Evolutionary conservation across 1,140 invertebrate species (phyloP).

Genomic region (Scaptomyza montana): DNA sequence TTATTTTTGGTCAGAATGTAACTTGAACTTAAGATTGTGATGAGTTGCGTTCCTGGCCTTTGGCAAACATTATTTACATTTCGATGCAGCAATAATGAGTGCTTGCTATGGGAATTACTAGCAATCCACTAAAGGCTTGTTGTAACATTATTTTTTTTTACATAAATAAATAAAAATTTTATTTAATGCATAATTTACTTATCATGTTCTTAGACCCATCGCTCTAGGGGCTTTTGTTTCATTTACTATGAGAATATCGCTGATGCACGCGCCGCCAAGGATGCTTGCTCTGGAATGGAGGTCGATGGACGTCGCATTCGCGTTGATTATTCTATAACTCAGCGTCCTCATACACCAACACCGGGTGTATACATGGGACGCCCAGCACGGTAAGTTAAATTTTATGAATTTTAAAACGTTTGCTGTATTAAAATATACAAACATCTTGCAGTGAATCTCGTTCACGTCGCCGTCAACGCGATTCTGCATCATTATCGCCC

Average conservation of each 20-base stretch:
- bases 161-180: too few relatives aligned
- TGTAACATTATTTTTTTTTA: slow-evolving; percentile 45
- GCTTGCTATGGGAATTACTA: slow-evolving; percentile 38
- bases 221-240: slow-evolving; percentile 98
- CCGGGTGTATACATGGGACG: slow-evolving; percentile 99
- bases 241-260: slow-evolving; percentile 96
- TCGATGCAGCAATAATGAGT: slow-evolving; percentile 61
- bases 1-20: slow-evolving; percentile 1
- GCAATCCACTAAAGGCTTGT: slow-evolving; percentile 71
- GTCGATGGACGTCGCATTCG: slow-evolving; percentile 96
- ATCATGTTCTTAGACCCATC: slow-evolving; percentile 88
- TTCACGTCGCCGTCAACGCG: slow-evolving; percentile 31
- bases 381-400: slow-evolving; percentile 86
- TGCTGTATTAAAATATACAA: not conserved
- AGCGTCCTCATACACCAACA: slow-evolving; percentile 97
- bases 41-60: not conserved
- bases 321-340: slow-evolving; percentile 99
- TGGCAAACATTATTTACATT: slow-evolving; percentile 55
- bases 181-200: too few relatives aligned
- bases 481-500: slow-evolving; percentile 3
- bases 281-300: slow-evolving; percentile 96
- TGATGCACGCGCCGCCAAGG: slow-evolving; percentile 97
- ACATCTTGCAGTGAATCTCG: slow-evolving; percentile 9
- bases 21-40: not conserved
- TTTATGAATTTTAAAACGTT: not conserved